Evolutionary conservation across 2,888 invertebrate species (phyloP), one percentile per base, ranked within the genome.

Genomic region (Bombylius discolor): DNA sequence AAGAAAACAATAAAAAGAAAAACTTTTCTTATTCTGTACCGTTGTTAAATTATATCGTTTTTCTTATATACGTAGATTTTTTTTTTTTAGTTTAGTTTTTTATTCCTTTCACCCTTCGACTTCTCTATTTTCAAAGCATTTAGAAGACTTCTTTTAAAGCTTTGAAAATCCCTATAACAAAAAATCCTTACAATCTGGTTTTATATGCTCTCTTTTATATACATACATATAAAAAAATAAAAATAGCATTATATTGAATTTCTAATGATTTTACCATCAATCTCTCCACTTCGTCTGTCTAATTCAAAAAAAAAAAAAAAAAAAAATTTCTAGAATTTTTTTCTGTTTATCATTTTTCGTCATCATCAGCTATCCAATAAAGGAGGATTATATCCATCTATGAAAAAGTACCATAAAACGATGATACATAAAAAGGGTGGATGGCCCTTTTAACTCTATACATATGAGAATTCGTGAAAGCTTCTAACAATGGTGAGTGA

Each of bases 121-220:
- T 49, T 45, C 54, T 49, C 49, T 13, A 33, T 44, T 23, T 23
- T 23, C 23, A 36, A 42, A 55, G 55, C 55, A 55, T 55, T 55
- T 55, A 55, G 55, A 55, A 55, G 55, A 55, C 55, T 55, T 55
- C 55, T 55, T 55, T 50, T 46, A 52, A 34, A 55, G 47, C 47
- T 51, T 47, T 46, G 50, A 50, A 55, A 55, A 49, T 49, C 55
- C 55, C 50, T 23, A 23, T 23, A 23, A 47, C 39, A 53, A 55
- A 54, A 49, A 55, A 50, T 55, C 55, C 50, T 50, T 55, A 46
- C 39, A 39, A 23, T 32, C 34, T 45, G n/a, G 46, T 49, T 31
- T 45, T 46, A 31, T 54, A 23, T 31, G 23, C 23, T 23, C 23
- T 23, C 23, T 23, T 23, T 23, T 23, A 23, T 23, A 23, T 23